Evolutionary conservation across 2,888 invertebrate genomes (phyloP).

Genomic region (Rhagonycha fulva): DNA sequence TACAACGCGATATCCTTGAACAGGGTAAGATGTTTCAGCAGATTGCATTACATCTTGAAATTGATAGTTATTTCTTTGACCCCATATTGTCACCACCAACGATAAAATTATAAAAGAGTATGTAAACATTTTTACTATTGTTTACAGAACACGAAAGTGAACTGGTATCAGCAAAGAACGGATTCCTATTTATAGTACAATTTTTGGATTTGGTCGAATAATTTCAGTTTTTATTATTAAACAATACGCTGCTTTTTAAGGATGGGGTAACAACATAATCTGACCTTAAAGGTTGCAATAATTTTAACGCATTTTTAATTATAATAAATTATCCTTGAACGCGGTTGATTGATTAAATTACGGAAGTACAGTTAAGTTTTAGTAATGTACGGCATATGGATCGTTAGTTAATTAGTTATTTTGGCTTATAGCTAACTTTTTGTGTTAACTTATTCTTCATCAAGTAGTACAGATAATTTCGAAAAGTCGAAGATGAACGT

Average conservation of each 20-base stretch:
- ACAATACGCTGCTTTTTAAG: conserved; percentile 8
- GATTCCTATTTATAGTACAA: conserved; percentile 16
- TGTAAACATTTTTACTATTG: conserved; percentile 24
- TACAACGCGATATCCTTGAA: conserved; percentile 62
- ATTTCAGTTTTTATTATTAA: conserved; percentile 13
- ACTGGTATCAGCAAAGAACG: background rate
- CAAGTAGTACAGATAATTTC: background rate
- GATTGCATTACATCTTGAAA: conserved; percentile 52
- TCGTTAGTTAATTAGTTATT: background rate
- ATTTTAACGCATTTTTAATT: conserved; percentile 23
- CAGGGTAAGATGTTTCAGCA: conserved; percentile 48
- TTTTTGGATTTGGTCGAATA: conserved; percentile 17
- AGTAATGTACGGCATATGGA: background rate
- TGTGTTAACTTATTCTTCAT: background rate
- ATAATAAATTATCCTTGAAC: conserved; percentile 22
- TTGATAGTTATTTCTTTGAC: conserved; percentile 48
- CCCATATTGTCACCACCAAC: conserved; percentile 13
- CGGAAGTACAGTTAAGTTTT: conserved; percentile 28
- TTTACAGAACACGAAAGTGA: conserved; percentile 1
- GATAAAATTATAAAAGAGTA: conserved; percentile 14
- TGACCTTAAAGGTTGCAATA: conserved; percentile 28
- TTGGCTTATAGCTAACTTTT: background rate
- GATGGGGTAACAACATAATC: conserved; percentile 23
- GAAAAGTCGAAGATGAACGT: background rate
- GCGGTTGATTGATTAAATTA: conserved; percentile 15